phyloP scores from a whole-genome alignment of 2,797 vertebrate species.

The Sciurus carolinensis region DNA sequence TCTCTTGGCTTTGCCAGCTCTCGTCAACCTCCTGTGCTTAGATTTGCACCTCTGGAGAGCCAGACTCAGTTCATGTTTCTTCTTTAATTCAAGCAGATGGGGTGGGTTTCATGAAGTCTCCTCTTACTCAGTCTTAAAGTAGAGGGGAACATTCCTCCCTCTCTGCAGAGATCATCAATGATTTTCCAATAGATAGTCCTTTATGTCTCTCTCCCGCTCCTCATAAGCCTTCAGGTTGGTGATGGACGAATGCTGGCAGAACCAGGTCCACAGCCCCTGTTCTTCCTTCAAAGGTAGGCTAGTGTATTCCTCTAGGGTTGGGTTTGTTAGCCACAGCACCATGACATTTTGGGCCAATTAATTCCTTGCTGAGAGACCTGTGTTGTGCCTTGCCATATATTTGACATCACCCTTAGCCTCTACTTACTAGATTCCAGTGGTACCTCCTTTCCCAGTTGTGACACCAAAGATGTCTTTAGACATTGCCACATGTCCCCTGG shows the following conservation, averaged over 20 bases:
- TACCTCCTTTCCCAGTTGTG: background rate
- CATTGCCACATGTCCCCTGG: background rate
- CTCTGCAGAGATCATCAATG: background rate
- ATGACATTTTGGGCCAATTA: background rate
- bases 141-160: background rate
- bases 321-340: background rate
- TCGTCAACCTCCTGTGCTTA: background rate
- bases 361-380: background rate
- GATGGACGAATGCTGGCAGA: background rate
- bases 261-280: background rate
- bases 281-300: background rate
- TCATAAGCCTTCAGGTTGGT: background rate
- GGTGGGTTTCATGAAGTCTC: background rate
- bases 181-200: background rate
- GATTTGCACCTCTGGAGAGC: background rate
- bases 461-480: background rate
- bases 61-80: background rate
- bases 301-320: background rate
- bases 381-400: background rate
- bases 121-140: background rate
- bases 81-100: background rate
- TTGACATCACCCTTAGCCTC: background rate
- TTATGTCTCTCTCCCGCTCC: accelerated
- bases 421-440: background rate
- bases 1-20: background rate